These are phyloP conservation scores for Sitta europaea DNA, from an alignment of 2,113 vertebrate species.

Conservation along the genomic window DNA sequence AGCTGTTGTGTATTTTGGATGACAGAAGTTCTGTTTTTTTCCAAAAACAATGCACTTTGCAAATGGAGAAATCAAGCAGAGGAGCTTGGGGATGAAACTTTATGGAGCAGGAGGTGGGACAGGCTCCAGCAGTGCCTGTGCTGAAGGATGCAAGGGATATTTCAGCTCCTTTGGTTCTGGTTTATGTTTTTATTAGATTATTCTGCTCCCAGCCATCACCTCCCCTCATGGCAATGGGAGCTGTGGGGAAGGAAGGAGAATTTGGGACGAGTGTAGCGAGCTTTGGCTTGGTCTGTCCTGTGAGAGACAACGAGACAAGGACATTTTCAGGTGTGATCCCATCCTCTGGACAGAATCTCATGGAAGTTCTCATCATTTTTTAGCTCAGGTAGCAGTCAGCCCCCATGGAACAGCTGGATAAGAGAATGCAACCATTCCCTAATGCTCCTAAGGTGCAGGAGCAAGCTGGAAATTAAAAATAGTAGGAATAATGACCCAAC, in stretches of 20 bases:
- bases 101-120: neutral
- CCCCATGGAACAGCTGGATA: fast-evolving
- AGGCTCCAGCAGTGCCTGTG: neutral
- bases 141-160: neutral
- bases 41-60: neutral
- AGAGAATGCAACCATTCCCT: neutral
- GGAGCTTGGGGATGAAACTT: neutral
- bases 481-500: neutral
- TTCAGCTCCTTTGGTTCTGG: neutral
- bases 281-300: neutral
- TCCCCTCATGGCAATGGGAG: neutral
- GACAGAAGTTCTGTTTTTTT: neutral
- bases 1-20: neutral
- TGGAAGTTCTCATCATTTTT: neutral
- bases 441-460: fast-evolving
- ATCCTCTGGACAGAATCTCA: neutral
- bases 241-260: neutral
- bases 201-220: neutral
- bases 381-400: too few species aligned
- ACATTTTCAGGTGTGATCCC: neutral
- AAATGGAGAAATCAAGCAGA: neutral
- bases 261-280: fast-evolving
- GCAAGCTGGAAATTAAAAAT: neutral
- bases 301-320: neutral
- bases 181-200: neutral